Evolutionary conservation across 2,797 vertebrate genomes (phyloP), one percentile per base, ranked within the genome.

Genomic region (Sebastes hubbsi): DNA sequence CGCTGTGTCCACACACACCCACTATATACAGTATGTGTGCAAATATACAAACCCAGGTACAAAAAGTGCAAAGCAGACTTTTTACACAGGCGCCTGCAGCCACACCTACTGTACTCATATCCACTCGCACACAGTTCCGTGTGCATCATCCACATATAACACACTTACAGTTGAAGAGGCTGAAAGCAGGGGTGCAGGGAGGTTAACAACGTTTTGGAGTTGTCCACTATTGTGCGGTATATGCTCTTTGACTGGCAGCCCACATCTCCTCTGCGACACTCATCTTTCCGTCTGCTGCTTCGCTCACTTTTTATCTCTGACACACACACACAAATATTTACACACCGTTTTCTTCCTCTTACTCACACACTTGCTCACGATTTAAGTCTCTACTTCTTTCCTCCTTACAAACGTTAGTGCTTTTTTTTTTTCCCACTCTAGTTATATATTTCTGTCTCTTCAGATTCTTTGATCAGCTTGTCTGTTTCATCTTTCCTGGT

Each of bases 391-490:
- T 24, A 24, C 34, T 65, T 55, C 14, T 71, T 10, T 52, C 5
- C 36, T 24, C 42, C 24, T 36, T 11, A 27, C 49, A 77, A 67
- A 75, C 16, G 1, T 60, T 25, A 36, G 72, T 5, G 2, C 24
- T 63, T 22, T 38, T 74, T 74, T 52, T 69, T 74, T 52, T 69
- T 14, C 2, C 16, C 3, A 38, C 46, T 82, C 61, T 73, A 34
- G 75, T 88, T 80, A 77, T 72, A 84, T 73, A 81, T 85, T 66
- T 79, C 80, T 42, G 78, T 85, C 75, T 78, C 63, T 62, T 78
- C 58, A 52, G 34, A 67, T 63, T 78, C 84, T 91, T 91, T 93
- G 75, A 91, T 92, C 89, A 87, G 61, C 75, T 76, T 71, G 55
- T 80, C 76, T 8, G 70, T 88, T 84, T 89, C 77, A 86, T 90